These are phyloP conservation scores for Mythimna albipuncta DNA, from an alignment of 2,888 invertebrate species.

Conservation along the genomic window DNA sequence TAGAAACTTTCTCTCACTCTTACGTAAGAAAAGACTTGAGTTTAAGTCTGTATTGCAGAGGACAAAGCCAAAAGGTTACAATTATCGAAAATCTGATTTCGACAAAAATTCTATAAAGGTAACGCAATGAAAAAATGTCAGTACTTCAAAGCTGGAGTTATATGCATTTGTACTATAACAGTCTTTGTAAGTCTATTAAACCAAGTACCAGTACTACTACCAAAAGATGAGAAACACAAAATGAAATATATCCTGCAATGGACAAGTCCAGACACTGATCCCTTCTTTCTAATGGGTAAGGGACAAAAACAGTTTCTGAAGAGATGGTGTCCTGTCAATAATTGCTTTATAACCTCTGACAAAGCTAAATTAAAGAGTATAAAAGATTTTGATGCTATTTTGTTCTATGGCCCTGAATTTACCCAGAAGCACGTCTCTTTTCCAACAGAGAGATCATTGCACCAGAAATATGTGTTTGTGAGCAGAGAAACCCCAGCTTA, in stretches of 20 bases:
- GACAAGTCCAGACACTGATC: slow-evolving; percentile 10
- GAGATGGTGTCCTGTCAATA: slow-evolving; percentile 11
- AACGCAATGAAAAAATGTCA: background rate
- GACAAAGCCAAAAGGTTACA: background rate
- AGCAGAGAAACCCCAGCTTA: slow-evolving; percentile 73
- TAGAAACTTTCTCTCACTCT: no score
- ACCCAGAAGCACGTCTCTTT: background rate
- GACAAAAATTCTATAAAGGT: background rate
- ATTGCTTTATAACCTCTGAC: slow-evolving; percentile 15
- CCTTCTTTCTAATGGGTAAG: slow-evolving; percentile 22
- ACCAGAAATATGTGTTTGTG: slow-evolving; percentile 48
- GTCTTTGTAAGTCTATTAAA: background rate
- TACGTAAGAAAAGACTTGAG: background rate
- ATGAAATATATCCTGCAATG: slow-evolving; percentile 37
- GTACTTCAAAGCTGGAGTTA: background rate
- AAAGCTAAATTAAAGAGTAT: background rate
- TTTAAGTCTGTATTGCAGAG: background rate
- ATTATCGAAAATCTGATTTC: background rate
- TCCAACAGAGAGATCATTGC: slow-evolving; percentile 6
- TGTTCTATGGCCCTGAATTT: slow-evolving; percentile 30
- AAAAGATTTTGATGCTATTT: slow-evolving; percentile 21
- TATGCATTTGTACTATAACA: background rate
- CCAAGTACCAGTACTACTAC: no score
- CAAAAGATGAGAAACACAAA: no score
- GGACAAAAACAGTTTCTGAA: slow-evolving; percentile 19